phyloP scores from a whole-genome alignment of 2,797 vertebrate species.

The Fringilla coelebs region DNA sequence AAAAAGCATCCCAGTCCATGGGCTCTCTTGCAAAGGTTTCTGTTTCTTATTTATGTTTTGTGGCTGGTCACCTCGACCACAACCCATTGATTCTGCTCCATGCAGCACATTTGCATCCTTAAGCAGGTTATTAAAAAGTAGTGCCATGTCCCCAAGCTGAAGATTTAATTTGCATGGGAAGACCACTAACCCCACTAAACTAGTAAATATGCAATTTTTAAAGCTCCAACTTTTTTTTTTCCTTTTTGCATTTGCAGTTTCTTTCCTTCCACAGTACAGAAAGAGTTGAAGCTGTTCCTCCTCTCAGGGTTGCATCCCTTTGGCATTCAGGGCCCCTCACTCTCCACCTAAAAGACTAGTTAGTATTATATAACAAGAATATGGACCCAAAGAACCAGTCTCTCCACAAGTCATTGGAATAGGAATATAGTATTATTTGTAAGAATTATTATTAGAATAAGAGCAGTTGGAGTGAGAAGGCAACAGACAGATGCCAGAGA shows the following conservation, averaged over 20 bases:
- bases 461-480: neutral
- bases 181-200: neutral
- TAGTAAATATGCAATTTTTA: neutral
- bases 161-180: neutral
- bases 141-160: neutral
- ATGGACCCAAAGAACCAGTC: neutral
- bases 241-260: neutral
- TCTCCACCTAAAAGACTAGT: neutral
- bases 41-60: neutral
- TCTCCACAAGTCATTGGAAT: neutral
- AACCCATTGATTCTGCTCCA: neutral
- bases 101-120: neutral
- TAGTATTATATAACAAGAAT: neutral
- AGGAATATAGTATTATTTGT: neutral
- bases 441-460: neutral
- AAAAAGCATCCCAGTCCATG: neutral
- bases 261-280: neutral
- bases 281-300: neutral
- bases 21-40: neutral
- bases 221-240: neutral
- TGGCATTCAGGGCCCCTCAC: neutral
- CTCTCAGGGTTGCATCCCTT: neutral
- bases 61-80: neutral
- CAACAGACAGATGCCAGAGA: neutral
- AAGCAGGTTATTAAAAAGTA: neutral